phyloP scores from a whole-genome alignment of 2,888 invertebrate genomes.

The Tachystola acroxantha region DNA sequence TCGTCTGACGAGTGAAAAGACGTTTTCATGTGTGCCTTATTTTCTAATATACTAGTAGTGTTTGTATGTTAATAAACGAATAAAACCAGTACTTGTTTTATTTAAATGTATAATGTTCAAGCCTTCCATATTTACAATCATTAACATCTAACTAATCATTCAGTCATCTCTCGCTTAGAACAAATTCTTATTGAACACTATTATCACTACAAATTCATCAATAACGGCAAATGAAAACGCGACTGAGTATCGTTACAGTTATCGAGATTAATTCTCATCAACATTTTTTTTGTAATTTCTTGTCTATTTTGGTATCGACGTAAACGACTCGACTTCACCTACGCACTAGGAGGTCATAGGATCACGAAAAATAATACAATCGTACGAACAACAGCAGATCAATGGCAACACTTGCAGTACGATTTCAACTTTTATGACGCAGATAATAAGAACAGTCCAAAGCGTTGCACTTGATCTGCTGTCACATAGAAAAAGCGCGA shows the following conservation, averaged over 20 bases:
- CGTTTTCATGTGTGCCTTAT: conserved; percentile 9
- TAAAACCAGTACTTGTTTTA: conserved; percentile 55
- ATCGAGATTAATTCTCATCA: conserved; percentile 59
- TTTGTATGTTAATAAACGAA: conserved; percentile 22
- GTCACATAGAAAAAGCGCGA: conserved; percentile 29
- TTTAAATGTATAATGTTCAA: conserved; percentile 75
- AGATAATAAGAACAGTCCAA: too few species aligned
- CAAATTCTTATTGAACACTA: conserved; percentile 71
- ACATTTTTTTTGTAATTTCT: conserved; percentile 42
- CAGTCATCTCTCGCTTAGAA: conserved; percentile 72
- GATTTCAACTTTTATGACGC: too few species aligned
- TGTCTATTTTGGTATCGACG: conserved; percentile 55
- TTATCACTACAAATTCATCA: conserved; percentile 70
- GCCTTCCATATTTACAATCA: conserved; percentile 73
- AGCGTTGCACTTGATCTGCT: conserved; percentile 33
- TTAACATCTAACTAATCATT: conserved; percentile 69
- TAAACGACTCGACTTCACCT: conserved; percentile 52
- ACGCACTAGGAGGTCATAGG: conserved; percentile 52
- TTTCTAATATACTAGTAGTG: not conserved
- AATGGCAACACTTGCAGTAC: too few species aligned
- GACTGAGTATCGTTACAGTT: conserved; percentile 63
- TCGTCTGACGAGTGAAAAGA: too few species aligned
- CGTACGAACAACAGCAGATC: too few species aligned
- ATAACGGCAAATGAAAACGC: conserved; percentile 70
- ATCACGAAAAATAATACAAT: conserved; percentile 48